Evolutionary conservation across 2,113 vertebrate species (phyloP), one percentile per base, ranked within the genome.

Genomic region (Prionailurus bengalensis): DNA sequence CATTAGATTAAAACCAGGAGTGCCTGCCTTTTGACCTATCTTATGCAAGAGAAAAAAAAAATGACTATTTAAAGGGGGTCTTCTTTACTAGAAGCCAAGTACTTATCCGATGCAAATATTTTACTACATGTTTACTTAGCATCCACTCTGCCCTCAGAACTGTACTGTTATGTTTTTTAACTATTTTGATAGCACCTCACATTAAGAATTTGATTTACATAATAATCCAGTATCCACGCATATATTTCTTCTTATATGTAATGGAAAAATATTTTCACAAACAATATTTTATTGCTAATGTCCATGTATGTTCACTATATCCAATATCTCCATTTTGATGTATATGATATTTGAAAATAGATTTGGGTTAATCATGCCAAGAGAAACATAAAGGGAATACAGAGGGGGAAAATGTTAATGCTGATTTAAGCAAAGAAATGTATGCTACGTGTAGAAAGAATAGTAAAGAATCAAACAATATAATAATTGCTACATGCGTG

Each of bases 201-300:
- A 71, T 39, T n/a, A 48, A 48, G 51, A 80, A 58, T 29, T 88
- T 70, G 55, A n/a, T 80, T 58, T 80, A 71, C 13, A 31, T 61
- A 55, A 81, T n/a, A 94, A 73, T 39, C 65, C 1, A 63, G 12
- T 81, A 39, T 94, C 88, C 23, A 48, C 25, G 39, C 61, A 61
- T 61, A 25, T 1, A 88, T 31, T 88, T 89, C 5, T 70, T 88
- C 33, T 51, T 89, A 25, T 25, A 21, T 31, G 9, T 25, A 89
- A 71, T 94, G 51, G 39, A 81, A 80, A 93, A 48, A 61, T 71
- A 5, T 94, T 71, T 71, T 65, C 53, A 91, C 11, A 82, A 89
- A 82, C 14, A 53, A 23, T 88, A 80, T 53, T 81, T 89, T 39
- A 73, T 82, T 82, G 66, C 81, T 73, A 63, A 63, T 65, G 11